These are phyloP conservation scores for Patiria pectinifera DNA, from an alignment of 53 echinoderm and acorn worm genomes.

Conservation along the genomic window DNA sequence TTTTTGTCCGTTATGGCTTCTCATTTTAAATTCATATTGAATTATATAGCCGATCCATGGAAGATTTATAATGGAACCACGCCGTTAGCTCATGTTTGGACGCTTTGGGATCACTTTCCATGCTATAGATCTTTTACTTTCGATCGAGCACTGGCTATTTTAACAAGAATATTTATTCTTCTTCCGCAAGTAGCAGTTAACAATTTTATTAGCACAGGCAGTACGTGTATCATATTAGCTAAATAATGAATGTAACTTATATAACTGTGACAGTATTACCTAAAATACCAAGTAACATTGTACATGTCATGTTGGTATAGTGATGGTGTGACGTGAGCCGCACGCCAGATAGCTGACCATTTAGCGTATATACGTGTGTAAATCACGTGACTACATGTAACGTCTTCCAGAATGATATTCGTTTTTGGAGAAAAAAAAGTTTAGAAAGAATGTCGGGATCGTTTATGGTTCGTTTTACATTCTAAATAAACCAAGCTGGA, in stretches of 20 bases:
- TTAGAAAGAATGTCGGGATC: too few species aligned
- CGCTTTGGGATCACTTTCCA: background rate
- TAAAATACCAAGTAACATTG: background rate
- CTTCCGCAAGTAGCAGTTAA: background rate
- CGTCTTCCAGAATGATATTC: constrained; percentile 55
- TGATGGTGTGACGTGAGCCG: background rate
- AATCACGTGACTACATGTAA: constrained; percentile 28
- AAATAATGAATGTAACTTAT: constrained; percentile 37
- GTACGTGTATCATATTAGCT: constrained; percentile 41
- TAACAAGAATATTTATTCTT: constrained; percentile 25
- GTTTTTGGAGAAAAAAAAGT: too few species aligned
- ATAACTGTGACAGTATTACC: constrained; percentile 50
- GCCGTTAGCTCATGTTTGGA: background rate
- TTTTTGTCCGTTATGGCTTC: background rate
- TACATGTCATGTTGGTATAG: constrained; percentile 5
- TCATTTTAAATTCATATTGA: background rate
- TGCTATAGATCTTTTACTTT: background rate
- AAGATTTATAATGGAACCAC: background rate
- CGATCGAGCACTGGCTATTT: constrained; percentile 40
- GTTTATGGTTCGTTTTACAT: too few species aligned
- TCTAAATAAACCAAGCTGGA: too few species aligned
- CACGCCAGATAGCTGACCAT: constrained; percentile 13
- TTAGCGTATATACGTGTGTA: background rate
- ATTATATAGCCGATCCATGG: background rate
- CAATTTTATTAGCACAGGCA: constrained; percentile 18